Base-by-base conservation (phyloP, 2,797 vertebrate species). In the Balearica regulorum region DNA sequence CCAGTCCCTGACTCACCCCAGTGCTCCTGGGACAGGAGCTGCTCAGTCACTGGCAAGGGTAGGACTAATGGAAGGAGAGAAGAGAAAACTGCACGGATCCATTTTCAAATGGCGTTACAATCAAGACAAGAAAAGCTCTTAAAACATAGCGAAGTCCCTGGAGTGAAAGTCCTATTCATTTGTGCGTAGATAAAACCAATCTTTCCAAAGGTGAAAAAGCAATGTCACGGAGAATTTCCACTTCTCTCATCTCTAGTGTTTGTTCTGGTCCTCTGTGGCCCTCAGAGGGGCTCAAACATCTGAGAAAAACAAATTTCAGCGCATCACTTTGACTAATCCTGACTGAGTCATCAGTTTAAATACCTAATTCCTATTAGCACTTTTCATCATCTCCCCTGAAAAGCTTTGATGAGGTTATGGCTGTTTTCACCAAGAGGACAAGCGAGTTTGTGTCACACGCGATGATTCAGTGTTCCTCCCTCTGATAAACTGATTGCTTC, bases 311-410 rank as follows among this genome's bases (percentile, higher is more conserved):
- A 96, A 83, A 92, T 89, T 62, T 94, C 60, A 93, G 78, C 5
- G 44, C 97, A 70, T 83, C 87, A 46, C 96, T 97, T 94, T 66
- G 89, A 85, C 94, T 96, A 96, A 95, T 96, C 95, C 51, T 48
- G 58, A 68, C 91, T 91, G 95, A 97, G 85, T 95, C 94, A 95
- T 96, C 94, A 80, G 25, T 96, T 97, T 93, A 88, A 96, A 96
- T 90, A 89, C 94, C 88, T 97, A 69, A 68, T 96, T 96, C 97
- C 96, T 93, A 96, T 97, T 97, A 97, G 96, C 91, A 96, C 85
- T 97, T 96, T 91, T 89, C 78, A 95, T 95, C 96, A 92, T 94
- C 54, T 81, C 84, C 91, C 90, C 83, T 93, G 44, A 65, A 79
- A 82, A 79, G 89, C 94, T 95, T 79, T 96, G 95, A 96, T 93